phyloP scores from a whole-genome alignment of 1,140 invertebrate species.

The Drosophila truncata region DNA sequence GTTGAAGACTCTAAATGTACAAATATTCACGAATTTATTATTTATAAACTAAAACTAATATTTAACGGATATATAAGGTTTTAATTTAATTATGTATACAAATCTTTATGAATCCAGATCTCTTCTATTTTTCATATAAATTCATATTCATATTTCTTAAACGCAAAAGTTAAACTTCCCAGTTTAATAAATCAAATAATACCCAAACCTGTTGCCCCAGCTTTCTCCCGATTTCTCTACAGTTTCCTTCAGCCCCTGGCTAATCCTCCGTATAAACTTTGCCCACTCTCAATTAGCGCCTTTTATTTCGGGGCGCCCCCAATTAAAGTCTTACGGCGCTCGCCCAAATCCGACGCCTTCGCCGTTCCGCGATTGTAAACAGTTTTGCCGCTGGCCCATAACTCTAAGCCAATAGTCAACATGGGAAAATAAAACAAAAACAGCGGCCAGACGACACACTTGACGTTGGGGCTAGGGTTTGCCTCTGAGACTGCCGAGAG shows the following conservation, averaged over 20 bases:
- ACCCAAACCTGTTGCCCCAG: slow-evolving; percentile 15
- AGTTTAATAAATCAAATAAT: background rate
- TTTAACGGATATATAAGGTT: too few species aligned
- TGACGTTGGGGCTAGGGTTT: slow-evolving; percentile 32
- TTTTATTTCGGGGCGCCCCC: slow-evolving; percentile 54
- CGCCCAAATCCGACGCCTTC: slow-evolving; percentile 41
- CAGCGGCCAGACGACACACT: slow-evolving; percentile 64
- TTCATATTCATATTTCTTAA: background rate
- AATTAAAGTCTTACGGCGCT: slow-evolving; percentile 67
- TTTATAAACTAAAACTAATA: background rate
- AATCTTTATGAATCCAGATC: background rate
- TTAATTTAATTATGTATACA: too few species aligned
- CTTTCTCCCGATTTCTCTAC: background rate
- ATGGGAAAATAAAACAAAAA: slow-evolving; percentile 81
- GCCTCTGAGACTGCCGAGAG: background rate
- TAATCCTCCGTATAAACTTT: slow-evolving; percentile 32
- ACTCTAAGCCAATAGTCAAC: slow-evolving; percentile 81
- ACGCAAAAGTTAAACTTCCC: background rate
- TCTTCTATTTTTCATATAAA: too few species aligned
- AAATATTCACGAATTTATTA: background rate
- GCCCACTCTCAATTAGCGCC: slow-evolving; percentile 63
- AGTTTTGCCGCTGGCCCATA: slow-evolving; percentile 73
- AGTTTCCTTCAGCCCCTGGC: background rate
- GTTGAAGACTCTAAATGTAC: background rate
- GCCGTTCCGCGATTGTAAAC: slow-evolving; percentile 59